Evolutionary conservation across 2,797 vertebrate species (phyloP).

Genomic region (Acrossocheilus fasciatus): DNA sequence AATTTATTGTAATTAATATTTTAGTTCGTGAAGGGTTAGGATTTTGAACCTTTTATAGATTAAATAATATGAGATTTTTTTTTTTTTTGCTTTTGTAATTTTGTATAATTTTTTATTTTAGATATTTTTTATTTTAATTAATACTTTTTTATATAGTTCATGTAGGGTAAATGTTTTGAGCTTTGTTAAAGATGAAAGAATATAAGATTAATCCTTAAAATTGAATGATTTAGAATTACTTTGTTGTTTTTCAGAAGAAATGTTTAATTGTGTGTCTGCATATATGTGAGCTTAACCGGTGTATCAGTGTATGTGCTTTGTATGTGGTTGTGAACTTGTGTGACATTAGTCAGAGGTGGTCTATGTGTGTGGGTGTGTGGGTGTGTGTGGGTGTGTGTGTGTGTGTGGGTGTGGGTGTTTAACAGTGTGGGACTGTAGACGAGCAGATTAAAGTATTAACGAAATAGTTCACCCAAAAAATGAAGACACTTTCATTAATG

Average conservation of each 20-base stretch:
- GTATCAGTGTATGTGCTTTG: neutral
- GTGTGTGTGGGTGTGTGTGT: neutral
- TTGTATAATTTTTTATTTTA: neutral
- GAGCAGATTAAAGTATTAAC: constrained; percentile 15
- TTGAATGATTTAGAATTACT: neutral
- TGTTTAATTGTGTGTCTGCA: neutral
- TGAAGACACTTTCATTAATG: neutral
- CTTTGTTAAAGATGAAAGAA: neutral
- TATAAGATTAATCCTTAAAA: neutral
- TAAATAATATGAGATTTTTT: neutral
- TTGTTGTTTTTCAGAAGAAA: neutral
- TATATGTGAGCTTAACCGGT: neutral
- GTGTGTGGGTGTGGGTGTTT: constrained; percentile 29
- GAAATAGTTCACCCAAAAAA: neutral
- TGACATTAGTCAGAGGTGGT: constrained; percentile 67
- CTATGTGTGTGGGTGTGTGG: constrained; percentile 38
- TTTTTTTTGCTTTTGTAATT: neutral
- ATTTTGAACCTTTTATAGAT: neutral
- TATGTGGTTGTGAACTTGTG: neutral
- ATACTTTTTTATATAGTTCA: neutral
- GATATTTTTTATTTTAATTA: neutral
- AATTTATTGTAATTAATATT: neutral
- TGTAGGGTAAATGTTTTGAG: neutral
- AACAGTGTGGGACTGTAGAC: neutral
- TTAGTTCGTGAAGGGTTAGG: neutral